phyloP scores from a whole-genome alignment of 1,140 invertebrate species.

The Ceratina japonica region DNA sequence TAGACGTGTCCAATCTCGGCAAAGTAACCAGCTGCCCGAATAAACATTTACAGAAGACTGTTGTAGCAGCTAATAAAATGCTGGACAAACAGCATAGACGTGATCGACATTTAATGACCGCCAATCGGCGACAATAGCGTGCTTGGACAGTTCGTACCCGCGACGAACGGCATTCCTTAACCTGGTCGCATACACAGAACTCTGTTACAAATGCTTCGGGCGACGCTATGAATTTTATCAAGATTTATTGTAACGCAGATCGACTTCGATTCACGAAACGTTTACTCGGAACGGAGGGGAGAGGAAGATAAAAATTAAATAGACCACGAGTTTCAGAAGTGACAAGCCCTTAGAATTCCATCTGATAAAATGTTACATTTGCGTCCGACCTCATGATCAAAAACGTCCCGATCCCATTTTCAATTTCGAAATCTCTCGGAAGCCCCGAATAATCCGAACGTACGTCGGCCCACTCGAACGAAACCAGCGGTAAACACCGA shows the following conservation, averaged over 20 bases:
- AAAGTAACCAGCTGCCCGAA: slow-evolving; percentile 19
- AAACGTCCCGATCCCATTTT: no score
- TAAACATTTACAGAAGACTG: slow-evolving; percentile 24
- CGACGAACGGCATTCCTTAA: slow-evolving; percentile 22
- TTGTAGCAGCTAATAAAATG: slow-evolving; percentile 51
- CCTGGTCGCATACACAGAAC: neutral
- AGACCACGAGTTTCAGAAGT: no score
- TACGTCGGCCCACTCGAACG: neutral
- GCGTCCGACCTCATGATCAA: no score
- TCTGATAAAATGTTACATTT: no score
- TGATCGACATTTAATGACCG: slow-evolving; percentile 48
- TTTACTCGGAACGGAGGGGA: no score
- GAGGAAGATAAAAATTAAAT: no score
- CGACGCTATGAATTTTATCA: neutral
- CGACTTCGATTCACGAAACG: no score
- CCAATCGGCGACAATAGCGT: slow-evolving; percentile 26
- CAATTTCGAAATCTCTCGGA: no score
- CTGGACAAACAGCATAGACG: slow-evolving; percentile 44
- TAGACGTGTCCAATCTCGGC: slow-evolving; percentile 18
- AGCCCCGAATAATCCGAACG: neutral
- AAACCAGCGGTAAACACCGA: neutral
- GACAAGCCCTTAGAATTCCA: no score
- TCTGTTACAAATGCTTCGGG: neutral
- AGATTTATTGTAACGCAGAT: neutral
- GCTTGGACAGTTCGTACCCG: neutral